Evolutionary conservation across 2,888 invertebrate species (phyloP), one percentile per base, ranked within the genome.

Genomic region (Tromatobia lineatoria): DNA sequence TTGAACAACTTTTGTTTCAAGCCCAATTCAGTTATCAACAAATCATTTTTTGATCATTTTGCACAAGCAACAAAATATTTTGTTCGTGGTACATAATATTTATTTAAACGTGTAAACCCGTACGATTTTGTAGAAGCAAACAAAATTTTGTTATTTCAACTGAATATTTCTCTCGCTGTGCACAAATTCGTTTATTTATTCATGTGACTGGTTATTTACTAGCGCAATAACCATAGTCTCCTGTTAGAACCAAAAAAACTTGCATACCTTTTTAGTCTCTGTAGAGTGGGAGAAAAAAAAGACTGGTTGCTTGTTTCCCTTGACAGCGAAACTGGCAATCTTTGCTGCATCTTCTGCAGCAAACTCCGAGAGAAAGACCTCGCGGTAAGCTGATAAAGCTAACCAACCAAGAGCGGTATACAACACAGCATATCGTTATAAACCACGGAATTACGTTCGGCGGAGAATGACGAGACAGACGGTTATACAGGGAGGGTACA

Each of bases 401-500:
- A 54, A 11, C 57, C 25, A 25, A 15, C 1, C 6, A 25, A 23
- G 7, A 25, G 25, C 57, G 23, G 23, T 15, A 13, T 25, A 57
- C 54, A 23, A 54, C 23, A 13, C 13, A 57, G 57, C 20, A 45
- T 66, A 66, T 66, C 42, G 52, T 52, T 70, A 52, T 11, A 15
- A 69, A 69, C 47, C 23, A 50, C 15, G 34, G 25, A 69, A 54
- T 38, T 20, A 70, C 34, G 52, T 38, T 34, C 54, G 54, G 38
- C 20, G 23, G 20, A 23, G 34, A 57, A 13, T 38, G 38, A 11
- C 38, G 38, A 54, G 54, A 54, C 54, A 38, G 54, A 54, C 70
- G 70, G 64, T 11, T 13, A 57, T 42, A 66, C 10, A 23, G 42
- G 54, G 34, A 54, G 54, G 70, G n/a, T 70, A 52, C 54, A 29